phyloP scores from a whole-genome alignment of 2,113 vertebrate genomes.

The pig (Sus scrofa) region DNA sequence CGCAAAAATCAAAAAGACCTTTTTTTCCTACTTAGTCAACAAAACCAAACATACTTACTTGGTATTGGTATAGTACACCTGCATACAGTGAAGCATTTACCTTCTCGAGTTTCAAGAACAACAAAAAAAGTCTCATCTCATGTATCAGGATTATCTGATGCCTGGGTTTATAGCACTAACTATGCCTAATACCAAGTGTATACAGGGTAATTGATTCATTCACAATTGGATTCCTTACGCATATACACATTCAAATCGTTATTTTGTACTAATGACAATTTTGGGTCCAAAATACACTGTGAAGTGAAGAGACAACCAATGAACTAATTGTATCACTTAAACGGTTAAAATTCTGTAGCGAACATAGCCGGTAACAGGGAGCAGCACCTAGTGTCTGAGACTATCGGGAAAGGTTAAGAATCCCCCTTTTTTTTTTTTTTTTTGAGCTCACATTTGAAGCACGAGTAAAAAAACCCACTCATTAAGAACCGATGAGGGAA shows the following conservation, averaged over 20 bases:
- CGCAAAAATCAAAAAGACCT: slow-evolving; percentile 56
- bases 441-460: background rate
- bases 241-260: background rate
- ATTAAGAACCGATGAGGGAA: background rate
- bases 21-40: slow-evolving; percentile 1
- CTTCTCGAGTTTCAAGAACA: slow-evolving; percentile 77
- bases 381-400: background rate
- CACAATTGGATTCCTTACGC: background rate
- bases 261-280: background rate
- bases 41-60: background rate
- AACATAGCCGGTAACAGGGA: background rate
- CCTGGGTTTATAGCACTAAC: slow-evolving; percentile 9
- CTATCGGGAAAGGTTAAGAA: background rate
- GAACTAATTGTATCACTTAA: background rate
- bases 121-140: slow-evolving; percentile 50
- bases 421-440: background rate
- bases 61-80: background rate
- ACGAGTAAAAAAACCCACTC: background rate
- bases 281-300: background rate
- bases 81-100: background rate
- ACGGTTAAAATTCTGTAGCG: background rate
- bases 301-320: background rate
- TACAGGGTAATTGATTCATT: background rate
- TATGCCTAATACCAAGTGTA: background rate
- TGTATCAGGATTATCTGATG: slow-evolving; percentile 22